Evolutionary conservation across 1,140 invertebrate genomes (phyloP).

Genomic region (Drosophila guanche): DNA sequence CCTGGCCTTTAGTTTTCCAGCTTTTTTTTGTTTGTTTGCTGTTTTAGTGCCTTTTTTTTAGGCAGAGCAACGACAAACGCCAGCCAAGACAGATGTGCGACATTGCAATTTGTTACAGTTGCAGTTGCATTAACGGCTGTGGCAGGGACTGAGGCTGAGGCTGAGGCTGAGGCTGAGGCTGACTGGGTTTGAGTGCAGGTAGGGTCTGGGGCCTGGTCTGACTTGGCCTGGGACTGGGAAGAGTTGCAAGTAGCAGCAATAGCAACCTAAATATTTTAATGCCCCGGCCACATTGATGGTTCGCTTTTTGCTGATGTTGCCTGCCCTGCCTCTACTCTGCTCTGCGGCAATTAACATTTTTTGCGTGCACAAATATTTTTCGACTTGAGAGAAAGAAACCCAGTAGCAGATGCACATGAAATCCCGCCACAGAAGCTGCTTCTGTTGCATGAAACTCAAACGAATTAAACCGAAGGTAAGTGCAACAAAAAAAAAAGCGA

Average conservation of each 20-base stretch:
- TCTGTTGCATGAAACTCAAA: constrained; percentile 68
- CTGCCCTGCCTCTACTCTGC: constrained; percentile 20
- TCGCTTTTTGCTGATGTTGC: constrained; percentile 68
- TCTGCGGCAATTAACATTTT: constrained; percentile 76
- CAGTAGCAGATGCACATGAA: constrained; percentile 58
- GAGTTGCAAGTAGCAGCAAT: constrained; percentile 37
- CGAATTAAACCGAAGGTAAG: constrained; percentile 73
- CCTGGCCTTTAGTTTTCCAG: constrained; percentile 11
- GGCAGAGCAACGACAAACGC: constrained; percentile 62
- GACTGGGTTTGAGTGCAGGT: too few species aligned
- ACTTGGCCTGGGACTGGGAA: constrained; percentile 45
- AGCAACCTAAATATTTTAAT: constrained; percentile 81
- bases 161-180: too few species aligned
- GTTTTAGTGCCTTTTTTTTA: constrained; percentile 47
- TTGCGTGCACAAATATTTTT: constrained; percentile 82
- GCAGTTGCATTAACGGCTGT: constrained; percentile 75
- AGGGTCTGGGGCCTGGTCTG: constrained; percentile 20
- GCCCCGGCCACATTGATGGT: constrained; percentile 75
- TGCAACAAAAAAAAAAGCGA: constrained; percentile 44
- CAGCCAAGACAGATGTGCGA: constrained; percentile 77
- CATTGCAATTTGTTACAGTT: constrained; percentile 81
- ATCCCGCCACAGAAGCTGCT: constrained; percentile 68
- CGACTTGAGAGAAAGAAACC: constrained; percentile 64
- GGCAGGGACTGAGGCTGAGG: constrained; percentile 17
- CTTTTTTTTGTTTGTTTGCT: constrained; percentile 24